Evolutionary conservation across 92 coral and sea anemone genomes (phyloP), one percentile per base, ranked within the genome.

Genomic region (Epizoanthus illoricatus): DNA sequence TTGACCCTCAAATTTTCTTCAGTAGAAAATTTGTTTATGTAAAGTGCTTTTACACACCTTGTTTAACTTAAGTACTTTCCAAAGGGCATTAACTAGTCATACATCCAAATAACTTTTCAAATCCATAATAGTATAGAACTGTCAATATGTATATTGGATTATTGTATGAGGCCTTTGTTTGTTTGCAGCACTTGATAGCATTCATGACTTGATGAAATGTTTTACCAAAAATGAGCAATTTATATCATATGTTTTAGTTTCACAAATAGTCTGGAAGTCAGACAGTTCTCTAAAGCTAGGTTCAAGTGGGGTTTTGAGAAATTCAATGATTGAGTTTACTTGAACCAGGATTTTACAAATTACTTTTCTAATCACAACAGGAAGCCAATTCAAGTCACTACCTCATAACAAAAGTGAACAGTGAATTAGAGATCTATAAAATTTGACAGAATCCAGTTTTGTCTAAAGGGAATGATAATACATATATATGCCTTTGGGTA

Each of bases 21-120:
- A 21, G 21, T 71, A 63, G 58, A 76, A 60, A 61, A 19, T 61
- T 63, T 78, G 49, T 63, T 78, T 78, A 78, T 69, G 42, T 61
- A 63, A 78, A 63, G 66, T 20, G 18, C 71, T 43, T 63, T 63
- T 63, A 78, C 71, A 45, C 82, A 47, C 43, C 71, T 63, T 78
- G 71, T 64, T 78, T 78, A 62, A 19, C 60, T 76, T 47, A 61
- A 78, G 71, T 33, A 63, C 41, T 78, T 78, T 78, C 42, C 82
- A 63, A 59, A 12, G 54, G 71, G 64, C 72, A 45, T 78, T 78
- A 42, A 59, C 21, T 63, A 1, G 60, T 78, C 54, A 45, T 12
- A 78, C 71, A 78, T 42, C 20, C 47, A 56, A 56, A 75, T 56
- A 40, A 20, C 54, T 36, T 9, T 60, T 75, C 55, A 13, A 24